Conservation (phyloP, 2,113 vertebrate species). For the Daubentonia madagascariensis region DNA sequence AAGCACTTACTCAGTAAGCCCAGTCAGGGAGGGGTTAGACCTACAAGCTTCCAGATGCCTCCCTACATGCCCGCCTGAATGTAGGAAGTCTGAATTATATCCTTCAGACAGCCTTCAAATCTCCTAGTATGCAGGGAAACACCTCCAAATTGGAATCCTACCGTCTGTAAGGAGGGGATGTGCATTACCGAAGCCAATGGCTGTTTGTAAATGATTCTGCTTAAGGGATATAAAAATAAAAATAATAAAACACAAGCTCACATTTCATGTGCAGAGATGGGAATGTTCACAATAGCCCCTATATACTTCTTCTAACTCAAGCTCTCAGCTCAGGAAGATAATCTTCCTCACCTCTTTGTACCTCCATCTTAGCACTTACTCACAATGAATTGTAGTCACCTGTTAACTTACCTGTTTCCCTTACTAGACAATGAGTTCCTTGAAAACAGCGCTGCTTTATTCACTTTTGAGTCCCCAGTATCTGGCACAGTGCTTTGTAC, state of each 20-base stretch:
- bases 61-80: neutral
- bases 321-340: constrained; percentile 18
- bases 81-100: neutral
- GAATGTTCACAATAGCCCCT: neutral
- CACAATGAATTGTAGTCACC: neutral
- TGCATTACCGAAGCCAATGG: neutral
- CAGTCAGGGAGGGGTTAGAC: neutral
- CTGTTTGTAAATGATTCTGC: constrained; percentile 13
- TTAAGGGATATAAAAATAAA: constrained; percentile 54
- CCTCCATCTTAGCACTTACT: neutral
- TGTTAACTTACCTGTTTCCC: neutral
- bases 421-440: neutral
- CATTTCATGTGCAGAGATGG: constrained; percentile 9
- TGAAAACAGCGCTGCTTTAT: neutral
- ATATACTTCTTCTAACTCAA: neutral
- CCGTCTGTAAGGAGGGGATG: neutral
- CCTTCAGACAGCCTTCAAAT: neutral
- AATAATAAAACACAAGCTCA: constrained; percentile 48
- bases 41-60: neutral
- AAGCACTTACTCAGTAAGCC: neutral
- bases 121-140: neutral
- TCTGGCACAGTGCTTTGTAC: neutral
- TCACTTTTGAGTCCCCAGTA: neutral
- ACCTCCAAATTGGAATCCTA: neutral
- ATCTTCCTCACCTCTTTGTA: neutral